Percentiles rank a stretch among this genome's conserved stretches.
Conservation (phyloP, 2,888 invertebrate species). For the Lucinisca nassula region DNA sequence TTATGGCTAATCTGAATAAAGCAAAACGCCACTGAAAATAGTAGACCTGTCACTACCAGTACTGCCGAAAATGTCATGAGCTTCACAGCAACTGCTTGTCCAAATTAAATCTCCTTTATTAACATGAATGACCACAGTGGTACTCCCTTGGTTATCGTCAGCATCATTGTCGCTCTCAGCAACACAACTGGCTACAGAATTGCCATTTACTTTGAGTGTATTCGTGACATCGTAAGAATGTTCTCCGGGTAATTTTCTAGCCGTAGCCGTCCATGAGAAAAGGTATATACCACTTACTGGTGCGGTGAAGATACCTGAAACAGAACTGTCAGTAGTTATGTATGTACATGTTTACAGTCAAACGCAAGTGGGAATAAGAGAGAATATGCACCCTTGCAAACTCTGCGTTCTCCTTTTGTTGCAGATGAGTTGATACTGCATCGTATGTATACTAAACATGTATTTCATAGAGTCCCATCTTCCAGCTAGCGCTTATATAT, state of each 20-base stretch:
- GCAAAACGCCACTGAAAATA: not conserved
- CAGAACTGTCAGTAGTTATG: not conserved
- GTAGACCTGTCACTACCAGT: not conserved
- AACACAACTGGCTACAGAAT: not conserved
- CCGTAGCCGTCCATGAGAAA: constrained; percentile 57
- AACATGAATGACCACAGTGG: constrained; percentile 29
- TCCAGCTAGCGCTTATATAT: too few relatives aligned
- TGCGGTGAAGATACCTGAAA: constrained; percentile 43
- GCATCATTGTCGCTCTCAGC: constrained; percentile 38
- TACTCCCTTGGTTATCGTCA: constrained; percentile 58
- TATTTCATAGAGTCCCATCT: too few relatives aligned
- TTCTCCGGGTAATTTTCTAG: constrained; percentile 22
- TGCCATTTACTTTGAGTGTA: not conserved
- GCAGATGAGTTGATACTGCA: too few relatives aligned
- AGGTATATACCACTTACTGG: constrained; percentile 48
- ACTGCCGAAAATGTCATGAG: not conserved
- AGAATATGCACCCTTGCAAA: too few relatives aligned
- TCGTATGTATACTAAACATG: too few relatives aligned
- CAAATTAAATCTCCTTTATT: constrained; percentile 43
- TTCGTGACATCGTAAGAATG: not conserved
- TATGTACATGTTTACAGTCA: too few relatives aligned
- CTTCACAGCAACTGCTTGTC: not conserved
- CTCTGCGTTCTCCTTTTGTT: too few relatives aligned
- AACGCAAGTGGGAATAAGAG: too few relatives aligned
- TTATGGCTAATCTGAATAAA: not conserved